A percentile compares a stretch with the other conserved stretches of the same genome.
Evolutionary conservation across 1,140 invertebrate genomes (phyloP).

Genomic region (Hesperophylax magnus): DNA sequence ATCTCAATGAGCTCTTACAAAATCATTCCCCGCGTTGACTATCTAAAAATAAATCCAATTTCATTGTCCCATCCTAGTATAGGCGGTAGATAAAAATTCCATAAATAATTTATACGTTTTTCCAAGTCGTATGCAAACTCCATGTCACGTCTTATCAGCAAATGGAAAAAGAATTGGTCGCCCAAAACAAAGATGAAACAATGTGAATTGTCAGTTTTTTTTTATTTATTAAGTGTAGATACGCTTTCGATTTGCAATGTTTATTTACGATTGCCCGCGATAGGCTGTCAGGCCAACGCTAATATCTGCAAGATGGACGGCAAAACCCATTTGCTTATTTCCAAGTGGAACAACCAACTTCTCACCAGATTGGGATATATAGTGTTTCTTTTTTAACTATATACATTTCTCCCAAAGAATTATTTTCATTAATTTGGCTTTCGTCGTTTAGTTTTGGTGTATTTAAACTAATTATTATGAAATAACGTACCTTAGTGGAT

Average conservation of each 20-base stretch:
- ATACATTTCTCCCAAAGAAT: not conserved
- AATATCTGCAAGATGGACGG: constrained; percentile 27
- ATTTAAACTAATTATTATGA: too few species aligned
- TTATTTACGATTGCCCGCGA: constrained; percentile 56
- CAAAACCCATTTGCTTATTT: not conserved
- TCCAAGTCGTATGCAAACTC: constrained; percentile 34
- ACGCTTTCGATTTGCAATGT: constrained; percentile 56
- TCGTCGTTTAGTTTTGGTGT: too few species aligned
- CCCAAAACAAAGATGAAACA: constrained; percentile 42
- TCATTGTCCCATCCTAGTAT: not conserved
- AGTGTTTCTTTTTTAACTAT: not conserved
- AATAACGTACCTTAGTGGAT: too few species aligned
- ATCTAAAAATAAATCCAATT: constrained; percentile 25
- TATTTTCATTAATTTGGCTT: too few species aligned
- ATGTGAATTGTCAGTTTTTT: constrained; percentile 49
- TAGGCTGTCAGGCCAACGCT: constrained; percentile 36
- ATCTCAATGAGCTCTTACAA: not conserved
- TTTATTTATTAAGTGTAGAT: constrained; percentile 58
- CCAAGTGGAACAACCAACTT: not conserved
- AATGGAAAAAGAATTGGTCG: constrained; percentile 44
- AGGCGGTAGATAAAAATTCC: constrained; percentile 18
- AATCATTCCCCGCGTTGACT: not conserved
- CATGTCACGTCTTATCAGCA: constrained; percentile 9
- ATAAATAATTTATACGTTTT: constrained; percentile 25
- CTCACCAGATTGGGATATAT: not conserved